Percentiles rank a stretch among this genome's conserved stretches.
Conservation (phyloP, 1,140 invertebrate species). For the Meloidogyne exigua region DNA sequence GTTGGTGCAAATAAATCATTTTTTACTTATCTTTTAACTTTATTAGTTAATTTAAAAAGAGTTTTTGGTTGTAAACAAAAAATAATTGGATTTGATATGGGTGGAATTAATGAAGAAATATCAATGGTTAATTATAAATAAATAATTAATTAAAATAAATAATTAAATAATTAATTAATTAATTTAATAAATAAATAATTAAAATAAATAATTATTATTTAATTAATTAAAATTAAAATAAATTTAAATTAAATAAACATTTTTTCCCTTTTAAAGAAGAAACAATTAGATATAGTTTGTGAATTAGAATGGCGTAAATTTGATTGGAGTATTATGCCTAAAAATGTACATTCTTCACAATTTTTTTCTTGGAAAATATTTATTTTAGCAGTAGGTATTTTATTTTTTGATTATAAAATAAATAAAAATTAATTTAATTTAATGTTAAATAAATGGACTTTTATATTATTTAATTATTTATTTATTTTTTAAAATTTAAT, state of each 20-base stretch:
- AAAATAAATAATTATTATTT: background rate
- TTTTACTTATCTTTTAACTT: background rate
- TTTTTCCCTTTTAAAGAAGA: too few species aligned
- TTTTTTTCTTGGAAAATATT: constrained; percentile 15
- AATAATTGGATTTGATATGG: background rate
- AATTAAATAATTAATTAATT: background rate
- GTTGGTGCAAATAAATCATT: background rate
- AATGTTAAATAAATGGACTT: too few species aligned
- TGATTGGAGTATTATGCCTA: background rate
- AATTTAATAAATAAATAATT: background rate
- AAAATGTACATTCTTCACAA: constrained; percentile 1
- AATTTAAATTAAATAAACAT: too few species aligned
- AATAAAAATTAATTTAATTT: too few species aligned
- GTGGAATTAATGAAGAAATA: background rate
- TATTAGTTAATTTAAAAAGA: background rate
- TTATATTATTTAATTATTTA: too few species aligned
- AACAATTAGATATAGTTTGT: background rate
- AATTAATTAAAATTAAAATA: too few species aligned
- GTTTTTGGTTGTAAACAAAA: background rate
- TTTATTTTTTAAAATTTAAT: too few species aligned
- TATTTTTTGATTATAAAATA: too few species aligned
- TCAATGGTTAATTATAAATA: background rate
- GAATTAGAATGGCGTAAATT: constrained; percentile 5
- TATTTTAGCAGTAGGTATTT: constrained; percentile 8
- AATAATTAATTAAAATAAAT: background rate